These are phyloP conservation scores for Phaethornis superciliosus DNA, from an alignment of 2,113 vertebrate genomes.

Conservation along the genomic window DNA sequence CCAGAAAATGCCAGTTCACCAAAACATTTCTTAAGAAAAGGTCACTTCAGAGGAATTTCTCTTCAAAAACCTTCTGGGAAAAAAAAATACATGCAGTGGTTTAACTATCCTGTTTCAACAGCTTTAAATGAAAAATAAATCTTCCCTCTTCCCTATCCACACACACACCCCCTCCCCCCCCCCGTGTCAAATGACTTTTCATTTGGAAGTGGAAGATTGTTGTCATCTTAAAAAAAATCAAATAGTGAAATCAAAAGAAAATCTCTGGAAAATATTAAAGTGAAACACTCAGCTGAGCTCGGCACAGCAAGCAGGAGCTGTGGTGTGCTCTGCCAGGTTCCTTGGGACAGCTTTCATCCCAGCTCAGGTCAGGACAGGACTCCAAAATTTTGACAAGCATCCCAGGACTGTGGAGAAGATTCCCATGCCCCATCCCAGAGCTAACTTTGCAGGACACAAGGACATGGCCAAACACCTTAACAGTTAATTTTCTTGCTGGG, in stretches of 20 bases:
- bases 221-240: conserved; percentile 43
- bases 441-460: rapidly evolving
- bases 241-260: conserved; percentile 41
- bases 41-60: conserved; percentile 48
- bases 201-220: conserved; percentile 43
- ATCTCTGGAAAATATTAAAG: conserved; percentile 45
- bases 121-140: conserved; percentile 44
- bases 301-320: background rate
- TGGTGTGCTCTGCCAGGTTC: background rate
- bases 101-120: conserved; percentile 43
- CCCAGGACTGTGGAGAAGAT: background rate
- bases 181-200: conserved; percentile 52
- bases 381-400: background rate
- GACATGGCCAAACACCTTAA: background rate
- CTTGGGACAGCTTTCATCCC: background rate
- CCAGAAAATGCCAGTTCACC: conserved; percentile 38
- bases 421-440: background rate
- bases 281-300: background rate
- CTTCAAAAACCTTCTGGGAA: background rate
- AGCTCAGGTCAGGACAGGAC: background rate
- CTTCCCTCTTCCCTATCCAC: background rate
- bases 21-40: conserved; percentile 50
- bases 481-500: background rate
- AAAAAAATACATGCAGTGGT: background rate
- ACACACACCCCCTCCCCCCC: too few relatives aligned